phyloP scores from a whole-genome alignment of 2,113 vertebrate species.

The Ascaphus truei region DNA sequence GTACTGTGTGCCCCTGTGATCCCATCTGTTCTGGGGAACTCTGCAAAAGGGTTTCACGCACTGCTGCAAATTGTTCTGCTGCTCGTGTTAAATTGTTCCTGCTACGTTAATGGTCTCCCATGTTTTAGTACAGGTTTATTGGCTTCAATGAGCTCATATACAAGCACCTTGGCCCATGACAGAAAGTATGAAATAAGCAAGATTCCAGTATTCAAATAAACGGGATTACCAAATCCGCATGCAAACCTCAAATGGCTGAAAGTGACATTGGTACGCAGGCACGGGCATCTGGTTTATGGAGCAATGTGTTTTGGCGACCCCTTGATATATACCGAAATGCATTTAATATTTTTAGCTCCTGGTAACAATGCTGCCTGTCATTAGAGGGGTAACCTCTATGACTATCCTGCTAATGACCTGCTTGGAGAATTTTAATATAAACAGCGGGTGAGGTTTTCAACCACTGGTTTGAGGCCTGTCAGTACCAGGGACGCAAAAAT shows the following conservation, averaged over 20 bases:
- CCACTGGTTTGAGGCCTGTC: slow-evolving; percentile 29
- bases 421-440: slow-evolving; percentile 27
- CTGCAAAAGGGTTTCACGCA: slow-evolving; percentile 44
- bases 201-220: slow-evolving; percentile 29
- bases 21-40: slow-evolving; percentile 37
- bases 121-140: slow-evolving; percentile 38
- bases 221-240: slow-evolving; percentile 27
- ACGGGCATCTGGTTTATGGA: not conserved
- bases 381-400: not conserved
- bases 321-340: not conserved
- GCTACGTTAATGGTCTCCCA: slow-evolving; percentile 49
- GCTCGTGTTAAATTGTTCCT: slow-evolving; percentile 41
- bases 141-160: slow-evolving; percentile 42
- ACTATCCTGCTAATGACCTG: not conserved
- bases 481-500: slow-evolving; percentile 25
- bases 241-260: not conserved
- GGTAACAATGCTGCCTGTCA: not conserved
- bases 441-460: slow-evolving; percentile 20
- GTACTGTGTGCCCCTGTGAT: not conserved
- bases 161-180: slow-evolving; percentile 30
- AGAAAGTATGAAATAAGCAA: slow-evolving; percentile 29
- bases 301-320: not conserved
- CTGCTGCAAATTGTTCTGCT: slow-evolving; percentile 42
- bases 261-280: not conserved
- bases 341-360: not conserved